A percentile compares a stretch with the other conserved stretches of the same genome.
Conservation (phyloP, 2,113 vertebrate species). For the Hypocryptadius cinnamomeus region DNA sequence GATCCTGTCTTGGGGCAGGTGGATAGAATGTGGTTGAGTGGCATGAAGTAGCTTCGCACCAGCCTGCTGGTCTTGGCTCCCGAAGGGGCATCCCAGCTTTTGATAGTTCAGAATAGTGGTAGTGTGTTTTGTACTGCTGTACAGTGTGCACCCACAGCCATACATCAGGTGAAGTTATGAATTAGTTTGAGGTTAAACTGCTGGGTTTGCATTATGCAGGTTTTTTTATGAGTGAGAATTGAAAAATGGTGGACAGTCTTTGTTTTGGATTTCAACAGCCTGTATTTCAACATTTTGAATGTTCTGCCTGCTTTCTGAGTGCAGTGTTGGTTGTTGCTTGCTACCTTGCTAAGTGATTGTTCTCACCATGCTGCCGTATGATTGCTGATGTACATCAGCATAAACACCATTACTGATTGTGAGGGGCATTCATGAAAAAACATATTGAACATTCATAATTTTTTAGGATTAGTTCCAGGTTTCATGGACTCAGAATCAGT, state of each 20-base stretch:
- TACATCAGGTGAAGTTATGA: neutral
- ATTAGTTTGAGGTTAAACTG: neutral
- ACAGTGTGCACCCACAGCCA: fast-evolving
- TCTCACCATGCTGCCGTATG: fast-evolving
- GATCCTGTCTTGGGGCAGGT: neutral
- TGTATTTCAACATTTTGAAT: neutral
- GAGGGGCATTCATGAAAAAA: neutral
- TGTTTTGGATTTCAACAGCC: neutral
- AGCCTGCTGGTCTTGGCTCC: neutral
- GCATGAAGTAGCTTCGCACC: neutral
- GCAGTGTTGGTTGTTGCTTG: neutral
- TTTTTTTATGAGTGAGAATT: neutral
- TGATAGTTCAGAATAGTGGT: fast-evolving
- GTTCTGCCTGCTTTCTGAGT: neutral
- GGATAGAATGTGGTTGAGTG: neutral
- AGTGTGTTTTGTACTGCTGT: fast-evolving
- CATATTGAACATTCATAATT: neutral
- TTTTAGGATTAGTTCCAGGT: neutral
- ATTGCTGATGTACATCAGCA: neutral
- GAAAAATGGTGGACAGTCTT: neutral
- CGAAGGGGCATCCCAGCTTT: neutral
- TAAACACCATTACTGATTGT: neutral
- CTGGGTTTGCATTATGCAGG: neutral
- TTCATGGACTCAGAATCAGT: neutral
- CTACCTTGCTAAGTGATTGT: neutral